These are phyloP conservation scores for Pipa parva DNA, from an alignment of 2,113 vertebrate genomes.

Conservation along the genomic window DNA sequence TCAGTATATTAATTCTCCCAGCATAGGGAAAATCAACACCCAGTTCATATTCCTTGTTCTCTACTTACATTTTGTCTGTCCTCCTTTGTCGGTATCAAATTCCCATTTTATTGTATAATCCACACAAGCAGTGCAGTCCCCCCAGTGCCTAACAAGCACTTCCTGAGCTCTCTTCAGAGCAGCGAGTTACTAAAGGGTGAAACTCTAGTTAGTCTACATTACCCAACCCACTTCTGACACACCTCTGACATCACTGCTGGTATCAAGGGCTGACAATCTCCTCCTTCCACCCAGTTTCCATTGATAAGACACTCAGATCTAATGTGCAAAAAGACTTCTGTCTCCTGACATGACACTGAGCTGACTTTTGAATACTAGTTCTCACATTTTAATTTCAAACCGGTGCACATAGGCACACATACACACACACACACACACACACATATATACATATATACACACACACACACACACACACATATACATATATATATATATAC, in stretches of 20 bases:
- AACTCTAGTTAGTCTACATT: constrained; percentile 68
- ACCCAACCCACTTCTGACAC: constrained; percentile 62
- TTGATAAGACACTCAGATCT: constrained; percentile 6
- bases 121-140: neutral
- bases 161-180: constrained; percentile 41
- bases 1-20: neutral
- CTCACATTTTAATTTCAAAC: too few relatives aligned
- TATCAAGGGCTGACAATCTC: constrained; percentile 45
- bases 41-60: neutral
- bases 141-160: neutral
- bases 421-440: too few relatives aligned
- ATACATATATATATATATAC: too few relatives aligned
- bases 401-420: too few relatives aligned
- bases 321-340: neutral
- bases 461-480: too few relatives aligned
- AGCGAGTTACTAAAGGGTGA: constrained; percentile 69
- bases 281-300: constrained; percentile 45
- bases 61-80: constrained; percentile 1
- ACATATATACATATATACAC: too few relatives aligned
- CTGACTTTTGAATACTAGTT: too few relatives aligned
- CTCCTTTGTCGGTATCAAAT: neutral
- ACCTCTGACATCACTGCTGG: constrained; percentile 70
- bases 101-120: constrained; percentile 16
- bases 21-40: neutral
- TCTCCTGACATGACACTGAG: too few relatives aligned